Conservation (phyloP, 1,140 invertebrate genomes). For the Camponotus pennsylvanicus region DNA sequence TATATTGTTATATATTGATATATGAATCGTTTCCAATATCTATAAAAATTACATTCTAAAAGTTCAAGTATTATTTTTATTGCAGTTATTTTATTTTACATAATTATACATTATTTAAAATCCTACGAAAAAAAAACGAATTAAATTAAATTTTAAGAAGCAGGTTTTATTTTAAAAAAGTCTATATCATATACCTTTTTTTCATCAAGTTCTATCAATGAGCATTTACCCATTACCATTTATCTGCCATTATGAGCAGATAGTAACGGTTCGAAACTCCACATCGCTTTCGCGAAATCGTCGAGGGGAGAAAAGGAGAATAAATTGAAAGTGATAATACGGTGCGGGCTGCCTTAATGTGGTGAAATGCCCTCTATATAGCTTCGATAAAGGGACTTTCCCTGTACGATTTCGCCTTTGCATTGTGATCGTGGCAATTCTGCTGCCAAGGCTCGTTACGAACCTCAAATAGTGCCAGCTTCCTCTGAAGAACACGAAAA, state of each 20-base stretch:
- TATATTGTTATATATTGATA: not conserved
- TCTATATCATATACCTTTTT: not conserved
- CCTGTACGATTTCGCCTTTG: conserved; percentile 58
- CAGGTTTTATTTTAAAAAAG: conserved; percentile 2
- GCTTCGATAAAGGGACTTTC: conserved; percentile 55
- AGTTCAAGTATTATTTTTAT: not conserved
- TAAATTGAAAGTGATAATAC: conserved; percentile 61
- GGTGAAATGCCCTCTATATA: conserved; percentile 44
- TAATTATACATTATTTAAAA: not conserved
- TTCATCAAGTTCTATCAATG: not conserved
- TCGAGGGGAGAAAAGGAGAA: conserved; percentile 29
- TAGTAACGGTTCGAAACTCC: not conserved
- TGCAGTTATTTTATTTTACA: too few relatives aligned
- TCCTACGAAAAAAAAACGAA: not conserved
- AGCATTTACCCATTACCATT: conserved; percentile 1
- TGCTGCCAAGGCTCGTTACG: conserved; percentile 58
- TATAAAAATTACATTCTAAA: not conserved
- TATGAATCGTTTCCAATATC: not conserved
- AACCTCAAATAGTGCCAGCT: conserved; percentile 53
- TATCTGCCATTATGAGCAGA: conserved; percentile 24
- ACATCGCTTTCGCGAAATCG: conserved; percentile 7
- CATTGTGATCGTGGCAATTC: conserved; percentile 61
- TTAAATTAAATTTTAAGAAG: not conserved
- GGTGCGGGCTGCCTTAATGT: conserved; percentile 36
- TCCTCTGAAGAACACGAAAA: conserved; percentile 45